Conservation (phyloP, 37 sponge, comb jelly and placozoan species). For the Ianthella basta region DNA sequence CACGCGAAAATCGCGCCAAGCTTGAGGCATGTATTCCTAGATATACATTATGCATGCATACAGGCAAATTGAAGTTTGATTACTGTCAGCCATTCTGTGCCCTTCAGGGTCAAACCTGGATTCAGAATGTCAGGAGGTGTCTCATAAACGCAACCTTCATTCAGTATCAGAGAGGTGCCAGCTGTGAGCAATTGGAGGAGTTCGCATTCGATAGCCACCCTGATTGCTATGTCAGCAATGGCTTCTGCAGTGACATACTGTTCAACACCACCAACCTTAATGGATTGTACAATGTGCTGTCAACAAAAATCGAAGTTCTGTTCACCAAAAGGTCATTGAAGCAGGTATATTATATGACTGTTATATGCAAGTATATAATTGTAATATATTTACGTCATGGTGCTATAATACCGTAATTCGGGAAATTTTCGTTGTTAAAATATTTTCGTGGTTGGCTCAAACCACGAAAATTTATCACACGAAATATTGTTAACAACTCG, state of each 20-base stretch:
- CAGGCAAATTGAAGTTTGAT: too few species aligned
- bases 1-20: too few species aligned
- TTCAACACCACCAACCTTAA: neutral
- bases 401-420: too few species aligned
- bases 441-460: too few species aligned
- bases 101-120: constrained; percentile 9
- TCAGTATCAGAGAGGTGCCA: neutral
- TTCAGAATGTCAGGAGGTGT: neutral
- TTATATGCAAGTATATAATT: too few species aligned
- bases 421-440: too few species aligned
- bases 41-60: too few species aligned
- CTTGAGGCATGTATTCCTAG: too few species aligned
- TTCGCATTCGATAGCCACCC: constrained; percentile 15
- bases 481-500: too few species aligned
- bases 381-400: too few species aligned
- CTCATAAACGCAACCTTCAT: neutral
- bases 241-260: neutral
- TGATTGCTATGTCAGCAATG: constrained; percentile 16
- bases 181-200: neutral
- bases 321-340: neutral
- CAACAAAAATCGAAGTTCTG: neutral
- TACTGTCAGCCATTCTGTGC: too few species aligned
- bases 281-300: neutral
- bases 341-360: neutral
- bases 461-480: too few species aligned